Percentiles rank a stretch among this genome's conserved stretches.
These are phyloP conservation scores for Corella eumyota DNA, from an alignment of 23 tunicate species.

Conservation along the genomic window DNA sequence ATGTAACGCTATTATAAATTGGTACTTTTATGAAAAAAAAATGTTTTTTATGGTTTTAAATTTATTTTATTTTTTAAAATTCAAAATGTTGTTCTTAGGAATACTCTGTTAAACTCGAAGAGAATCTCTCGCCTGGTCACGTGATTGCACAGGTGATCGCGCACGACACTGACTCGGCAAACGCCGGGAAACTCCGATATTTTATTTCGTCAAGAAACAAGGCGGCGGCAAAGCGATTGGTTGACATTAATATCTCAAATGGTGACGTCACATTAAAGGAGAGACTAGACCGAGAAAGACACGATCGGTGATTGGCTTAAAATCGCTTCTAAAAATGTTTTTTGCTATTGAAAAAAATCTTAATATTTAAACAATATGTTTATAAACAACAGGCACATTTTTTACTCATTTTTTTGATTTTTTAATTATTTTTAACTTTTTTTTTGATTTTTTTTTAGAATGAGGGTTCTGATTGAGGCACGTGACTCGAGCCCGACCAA, in stretches of 20 bases:
- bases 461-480: conserved; percentile 52
- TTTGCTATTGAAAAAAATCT: background rate
- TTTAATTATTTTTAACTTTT: background rate
- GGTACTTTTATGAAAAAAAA: too few relatives aligned
- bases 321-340: background rate
- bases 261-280: conserved; percentile 47
- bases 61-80: too few relatives aligned
- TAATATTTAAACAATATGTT: background rate
- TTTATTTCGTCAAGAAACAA: conserved; percentile 14
- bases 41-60: too few relatives aligned
- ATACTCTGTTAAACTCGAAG: conserved; percentile 20
- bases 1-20: too few relatives aligned
- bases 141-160: conserved; percentile 33
- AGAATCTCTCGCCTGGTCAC: conserved; percentile 24
- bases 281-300: conserved; percentile 53
- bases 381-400: background rate
- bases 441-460: background rate
- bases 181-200: conserved; percentile 18
- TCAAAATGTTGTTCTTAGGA: conserved; percentile 24
- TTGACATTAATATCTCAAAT: conserved; percentile 20
- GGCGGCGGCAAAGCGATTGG: conserved; percentile 27
- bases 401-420: background rate
- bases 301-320: conserved; percentile 50
- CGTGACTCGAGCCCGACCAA: conserved; percentile 55
- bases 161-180: conserved; percentile 28